Evolutionary conservation across 2,888 invertebrate genomes (phyloP).

Genomic region (Morpho deidamia): DNA sequence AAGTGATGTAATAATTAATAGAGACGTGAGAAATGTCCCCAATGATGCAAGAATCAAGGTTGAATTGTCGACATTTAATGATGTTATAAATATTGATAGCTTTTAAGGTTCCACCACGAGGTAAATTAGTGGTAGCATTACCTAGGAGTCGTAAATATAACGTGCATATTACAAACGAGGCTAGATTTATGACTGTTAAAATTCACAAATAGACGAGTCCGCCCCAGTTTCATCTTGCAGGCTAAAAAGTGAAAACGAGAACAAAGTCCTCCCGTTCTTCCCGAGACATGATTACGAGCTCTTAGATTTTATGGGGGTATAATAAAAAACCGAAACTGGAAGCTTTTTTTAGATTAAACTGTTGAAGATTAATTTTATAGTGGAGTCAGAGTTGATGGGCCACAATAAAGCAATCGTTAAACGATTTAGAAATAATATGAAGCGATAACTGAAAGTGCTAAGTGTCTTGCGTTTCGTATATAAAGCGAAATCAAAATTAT

Average conservation of each 20-base stretch:
- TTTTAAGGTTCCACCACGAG: conserved; percentile 14
- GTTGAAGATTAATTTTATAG: conserved; percentile 50
- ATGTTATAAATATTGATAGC: conserved; percentile 7
- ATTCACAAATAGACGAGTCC: conserved; percentile 52
- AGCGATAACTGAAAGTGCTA: conserved; percentile 11
- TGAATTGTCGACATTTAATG: conserved; percentile 6
- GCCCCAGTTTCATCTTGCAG: conserved; percentile 39
- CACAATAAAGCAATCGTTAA: conserved; percentile 46
- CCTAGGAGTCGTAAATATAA: conserved; percentile 14
- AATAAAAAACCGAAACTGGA: conserved; percentile 57
- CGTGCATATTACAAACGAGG: conserved; percentile 35
- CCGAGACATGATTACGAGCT: conserved; percentile 49
- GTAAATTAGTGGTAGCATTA: conserved; percentile 11
- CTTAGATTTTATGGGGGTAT: conserved; percentile 56
- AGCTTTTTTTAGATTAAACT: conserved; percentile 56
- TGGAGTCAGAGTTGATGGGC: conserved; percentile 36
- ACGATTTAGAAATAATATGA: conserved; percentile 30
- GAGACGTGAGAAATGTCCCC: background rate
- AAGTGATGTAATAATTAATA: background rate
- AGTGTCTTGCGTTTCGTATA: conserved; percentile 15
- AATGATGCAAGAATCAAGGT: background rate
- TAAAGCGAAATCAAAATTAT: background rate
- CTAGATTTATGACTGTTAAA: conserved; percentile 48
- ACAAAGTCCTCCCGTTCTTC: conserved; percentile 34
- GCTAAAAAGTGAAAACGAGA: conserved; percentile 43